Conservation (phyloP, 1,140 invertebrate genomes). For the Lucilia cuprina region DNA sequence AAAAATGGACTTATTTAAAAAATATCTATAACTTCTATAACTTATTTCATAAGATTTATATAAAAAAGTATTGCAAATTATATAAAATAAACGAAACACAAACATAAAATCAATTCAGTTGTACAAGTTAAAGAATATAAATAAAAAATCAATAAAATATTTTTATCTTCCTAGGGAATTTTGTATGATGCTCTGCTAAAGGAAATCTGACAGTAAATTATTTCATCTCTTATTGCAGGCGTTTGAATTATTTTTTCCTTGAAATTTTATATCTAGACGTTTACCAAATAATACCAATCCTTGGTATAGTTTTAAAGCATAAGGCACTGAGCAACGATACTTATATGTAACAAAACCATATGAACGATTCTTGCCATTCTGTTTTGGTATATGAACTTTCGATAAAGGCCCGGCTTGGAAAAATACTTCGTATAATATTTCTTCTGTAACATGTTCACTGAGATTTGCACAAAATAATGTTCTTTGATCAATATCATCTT, state of each 20-base stretch:
- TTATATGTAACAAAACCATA: conserved; percentile 81
- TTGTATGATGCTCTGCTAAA: too few relatives aligned
- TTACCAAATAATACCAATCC: conserved; percentile 51
- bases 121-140: too few relatives aligned
- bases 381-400: conserved; percentile 75
- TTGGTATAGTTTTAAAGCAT: conserved; percentile 65
- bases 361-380: conserved; percentile 72
- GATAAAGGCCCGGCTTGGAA: conserved; percentile 82
- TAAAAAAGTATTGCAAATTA: too few relatives aligned
- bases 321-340: conserved; percentile 75
- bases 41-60: too few relatives aligned
- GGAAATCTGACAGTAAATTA: too few relatives aligned
- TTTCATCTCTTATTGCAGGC: too few relatives aligned
- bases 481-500: conserved; percentile 67
- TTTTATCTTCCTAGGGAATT: too few relatives aligned
- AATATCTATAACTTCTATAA: too few relatives aligned
- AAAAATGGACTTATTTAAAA: too few relatives aligned
- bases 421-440: conserved; percentile 82
- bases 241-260: conserved; percentile 27
- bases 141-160: too few relatives aligned
- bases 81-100: too few relatives aligned
- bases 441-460: conserved; percentile 75
- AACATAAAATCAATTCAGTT: too few relatives aligned
- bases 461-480: conserved; percentile 83
- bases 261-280: conserved; percentile 46